These are phyloP conservation scores for Chaetogeoica ovagalla DNA, from an alignment of 2,888 invertebrate species.

Conservation along the genomic window DNA sequence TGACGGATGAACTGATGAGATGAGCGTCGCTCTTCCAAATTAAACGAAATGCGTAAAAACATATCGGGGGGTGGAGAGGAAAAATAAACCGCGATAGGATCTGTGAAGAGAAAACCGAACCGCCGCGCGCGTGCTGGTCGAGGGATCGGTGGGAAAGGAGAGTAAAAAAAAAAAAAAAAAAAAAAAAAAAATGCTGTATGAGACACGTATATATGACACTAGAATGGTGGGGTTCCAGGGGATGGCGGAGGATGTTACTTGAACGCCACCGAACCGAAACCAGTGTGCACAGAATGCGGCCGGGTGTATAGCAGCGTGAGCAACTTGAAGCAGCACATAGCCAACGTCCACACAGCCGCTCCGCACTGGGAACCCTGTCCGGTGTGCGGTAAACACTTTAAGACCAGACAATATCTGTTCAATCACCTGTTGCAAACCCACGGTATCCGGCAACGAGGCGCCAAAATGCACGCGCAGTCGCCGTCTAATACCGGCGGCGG, in stretches of 20 bases:
- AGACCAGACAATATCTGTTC: conserved; percentile 76
- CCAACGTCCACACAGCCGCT: conserved; percentile 74
- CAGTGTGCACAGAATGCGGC: conserved; percentile 59
- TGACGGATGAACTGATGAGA: no score
- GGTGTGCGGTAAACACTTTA: conserved; percentile 75
- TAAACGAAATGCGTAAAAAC: no score
- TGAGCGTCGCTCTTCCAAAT: no score
- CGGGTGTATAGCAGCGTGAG: conserved; percentile 62
- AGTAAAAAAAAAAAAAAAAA: conserved; percentile 35
- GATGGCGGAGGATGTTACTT: conserved; percentile 54
- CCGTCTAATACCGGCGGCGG: not conserved
- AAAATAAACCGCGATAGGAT: no score
- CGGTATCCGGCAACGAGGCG: conserved; percentile 69
- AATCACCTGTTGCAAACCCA: conserved; percentile 76
- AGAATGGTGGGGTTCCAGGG: conserved; percentile 55
- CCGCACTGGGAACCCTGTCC: conserved; percentile 74
- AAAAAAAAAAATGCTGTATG: conserved; percentile 48
- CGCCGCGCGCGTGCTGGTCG: no score
- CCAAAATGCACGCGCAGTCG: conserved; percentile 56
- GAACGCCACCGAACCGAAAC: conserved; percentile 56
- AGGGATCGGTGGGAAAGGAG: not conserved
- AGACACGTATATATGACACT: conserved; percentile 52
- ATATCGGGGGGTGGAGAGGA: no score
- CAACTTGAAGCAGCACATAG: conserved; percentile 76
- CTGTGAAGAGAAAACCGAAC: no score